Evolutionary conservation across 2,113 vertebrate genomes (phyloP).

Genomic region (Amazona vittata): DNA sequence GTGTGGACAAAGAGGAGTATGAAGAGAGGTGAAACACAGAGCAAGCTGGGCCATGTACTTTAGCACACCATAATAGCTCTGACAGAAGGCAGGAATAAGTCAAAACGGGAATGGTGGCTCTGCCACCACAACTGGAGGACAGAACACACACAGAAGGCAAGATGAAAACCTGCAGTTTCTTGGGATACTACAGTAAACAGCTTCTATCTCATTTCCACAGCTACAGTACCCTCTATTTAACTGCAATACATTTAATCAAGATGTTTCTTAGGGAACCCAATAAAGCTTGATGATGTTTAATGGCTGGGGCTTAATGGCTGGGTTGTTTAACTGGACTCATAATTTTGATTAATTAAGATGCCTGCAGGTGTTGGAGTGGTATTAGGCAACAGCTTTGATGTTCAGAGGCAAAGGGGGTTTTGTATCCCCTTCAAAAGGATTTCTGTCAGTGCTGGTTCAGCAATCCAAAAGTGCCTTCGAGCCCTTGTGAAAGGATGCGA

Average conservation of each 20-base stretch:
- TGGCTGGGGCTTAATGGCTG: constrained; percentile 30
- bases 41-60: not conserved
- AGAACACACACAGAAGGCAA: not conserved
- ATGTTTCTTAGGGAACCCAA: constrained; percentile 57
- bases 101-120: not conserved
- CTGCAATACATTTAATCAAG: constrained; percentile 52
- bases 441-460: not conserved
- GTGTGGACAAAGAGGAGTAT: not conserved
- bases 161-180: not conserved
- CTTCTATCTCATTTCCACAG: not conserved
- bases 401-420: constrained; percentile 23
- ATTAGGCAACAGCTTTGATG: not conserved
- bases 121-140: not conserved
- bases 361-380: constrained; percentile 51
- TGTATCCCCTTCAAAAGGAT: not conserved
- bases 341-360: constrained; percentile 67
- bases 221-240: constrained; percentile 12
- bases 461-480: constrained; percentile 1
- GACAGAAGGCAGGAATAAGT: not conserved
- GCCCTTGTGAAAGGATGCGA: not conserved
- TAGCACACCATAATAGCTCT: not conserved
- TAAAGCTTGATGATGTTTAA: constrained; percentile 62
- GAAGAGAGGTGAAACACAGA: not conserved
- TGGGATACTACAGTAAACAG: not conserved
- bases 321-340: constrained; percentile 57